These are phyloP conservation scores for Campylomormyrus numenius DNA, from an alignment of 2,113 vertebrate species.

Conservation along the genomic window DNA sequence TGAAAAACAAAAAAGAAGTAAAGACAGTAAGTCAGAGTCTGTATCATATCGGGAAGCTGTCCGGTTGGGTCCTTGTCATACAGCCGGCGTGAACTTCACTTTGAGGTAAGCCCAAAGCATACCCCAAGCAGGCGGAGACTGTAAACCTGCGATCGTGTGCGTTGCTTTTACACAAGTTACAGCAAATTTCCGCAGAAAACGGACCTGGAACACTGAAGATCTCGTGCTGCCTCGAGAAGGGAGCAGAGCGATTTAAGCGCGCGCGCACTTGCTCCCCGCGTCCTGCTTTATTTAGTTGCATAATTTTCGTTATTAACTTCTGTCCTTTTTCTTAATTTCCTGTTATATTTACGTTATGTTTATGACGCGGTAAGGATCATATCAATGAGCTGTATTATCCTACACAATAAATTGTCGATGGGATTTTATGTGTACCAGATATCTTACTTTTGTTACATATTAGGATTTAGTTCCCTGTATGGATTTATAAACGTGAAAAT, in stretches of 20 bases:
- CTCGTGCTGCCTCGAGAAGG: background rate
- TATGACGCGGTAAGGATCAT: background rate
- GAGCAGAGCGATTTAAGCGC: background rate
- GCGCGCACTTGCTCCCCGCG: background rate
- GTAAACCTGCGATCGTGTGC: background rate
- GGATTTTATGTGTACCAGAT: background rate
- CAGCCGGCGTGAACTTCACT: conserved; percentile 3
- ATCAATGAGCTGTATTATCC: background rate
- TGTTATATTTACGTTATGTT: background rate
- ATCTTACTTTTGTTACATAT: background rate
- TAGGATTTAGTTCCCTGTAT: background rate
- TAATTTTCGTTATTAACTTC: background rate
- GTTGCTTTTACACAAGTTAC: background rate
- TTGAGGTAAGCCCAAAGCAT: background rate
- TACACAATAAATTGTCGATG: background rate
- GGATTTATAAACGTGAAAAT: background rate
- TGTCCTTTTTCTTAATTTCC: background rate
- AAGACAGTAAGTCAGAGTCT: conserved; percentile 42
- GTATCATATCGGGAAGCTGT: conserved; percentile 50
- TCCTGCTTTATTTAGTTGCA: background rate
- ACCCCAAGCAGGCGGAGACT: background rate
- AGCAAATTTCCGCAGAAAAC: background rate
- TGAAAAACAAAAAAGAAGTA: conserved; percentile 46
- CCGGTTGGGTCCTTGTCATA: conserved; percentile 16
- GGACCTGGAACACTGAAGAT: background rate